These are phyloP conservation scores for Drosophila ananassae DNA, from an alignment of 1,140 invertebrate genomes.

Conservation along the genomic window DNA sequence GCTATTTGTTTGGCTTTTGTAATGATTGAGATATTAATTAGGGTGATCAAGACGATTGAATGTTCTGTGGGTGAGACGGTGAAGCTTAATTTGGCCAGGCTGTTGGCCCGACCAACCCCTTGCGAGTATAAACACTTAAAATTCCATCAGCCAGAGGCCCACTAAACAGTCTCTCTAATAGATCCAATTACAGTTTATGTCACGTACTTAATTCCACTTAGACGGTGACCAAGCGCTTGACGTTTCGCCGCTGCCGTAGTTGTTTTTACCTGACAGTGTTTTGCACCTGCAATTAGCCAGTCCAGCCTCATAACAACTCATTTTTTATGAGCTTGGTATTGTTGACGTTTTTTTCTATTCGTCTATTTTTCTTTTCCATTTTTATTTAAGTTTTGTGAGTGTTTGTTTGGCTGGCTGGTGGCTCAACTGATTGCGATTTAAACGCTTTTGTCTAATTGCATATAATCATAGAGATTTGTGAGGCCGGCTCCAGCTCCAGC, in stretches of 20 bases:
- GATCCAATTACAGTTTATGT: constrained; percentile 76
- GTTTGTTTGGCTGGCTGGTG: constrained; percentile 23
- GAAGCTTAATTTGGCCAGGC: not conserved
- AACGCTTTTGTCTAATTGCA: constrained; percentile 77
- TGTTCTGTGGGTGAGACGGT: constrained; percentile 13
- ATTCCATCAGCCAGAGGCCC: constrained; percentile 39
- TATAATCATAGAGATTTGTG: constrained; percentile 65
- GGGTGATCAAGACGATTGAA: not conserved
- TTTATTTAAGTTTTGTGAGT: constrained; percentile 8
- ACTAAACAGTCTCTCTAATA: constrained; percentile 65
- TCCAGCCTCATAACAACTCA: constrained; percentile 72
- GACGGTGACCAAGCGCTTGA: constrained; percentile 64
- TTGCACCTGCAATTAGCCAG: constrained; percentile 72
- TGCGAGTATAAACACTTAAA: constrained; percentile 44
- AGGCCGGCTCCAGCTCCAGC: constrained; percentile 5
- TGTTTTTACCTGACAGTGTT: constrained; percentile 44
- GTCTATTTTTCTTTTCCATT: constrained; percentile 28
- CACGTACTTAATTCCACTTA: constrained; percentile 80
- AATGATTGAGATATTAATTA: constrained; percentile 32
- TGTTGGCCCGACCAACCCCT: not conserved
- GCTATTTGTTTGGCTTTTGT: constrained; percentile 42
- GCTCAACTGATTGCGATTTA: constrained; percentile 63
- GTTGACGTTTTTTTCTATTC: constrained; percentile 21
- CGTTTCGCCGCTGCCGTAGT: constrained; percentile 35
- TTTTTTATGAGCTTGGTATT: constrained; percentile 60